Percentiles rank a stretch among this genome's conserved stretches.
These are phyloP conservation scores for Hypsopygia costalis DNA, from an alignment of 2,888 invertebrate species.

Conservation along the genomic window DNA sequence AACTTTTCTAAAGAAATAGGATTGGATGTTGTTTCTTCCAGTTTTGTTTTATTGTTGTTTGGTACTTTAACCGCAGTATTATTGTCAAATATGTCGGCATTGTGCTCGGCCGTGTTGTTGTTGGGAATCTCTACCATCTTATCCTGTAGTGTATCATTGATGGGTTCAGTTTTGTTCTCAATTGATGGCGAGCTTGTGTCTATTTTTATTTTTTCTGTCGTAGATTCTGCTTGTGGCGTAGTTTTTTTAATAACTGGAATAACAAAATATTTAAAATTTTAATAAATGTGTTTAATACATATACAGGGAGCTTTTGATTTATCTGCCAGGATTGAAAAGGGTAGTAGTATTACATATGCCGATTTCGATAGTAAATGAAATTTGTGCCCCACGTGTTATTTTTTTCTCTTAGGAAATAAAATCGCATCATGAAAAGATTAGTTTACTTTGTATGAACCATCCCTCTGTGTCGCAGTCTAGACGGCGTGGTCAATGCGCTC, in stretches of 20 bases:
- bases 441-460: too few relatives aligned
- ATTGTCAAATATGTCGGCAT: conserved; percentile 11
- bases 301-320: too few relatives aligned
- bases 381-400: too few relatives aligned
- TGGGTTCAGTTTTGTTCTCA: conserved; percentile 19
- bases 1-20: conserved; percentile 17
- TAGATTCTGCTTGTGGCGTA: conserved; percentile 11
- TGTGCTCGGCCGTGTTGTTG: conserved; percentile 5
- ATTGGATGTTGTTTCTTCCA: conserved; percentile 12
- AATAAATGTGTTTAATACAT: too few relatives aligned
- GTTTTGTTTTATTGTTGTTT: neutral
- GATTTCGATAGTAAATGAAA: too few relatives aligned
- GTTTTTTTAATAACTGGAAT: conserved; percentile 45
- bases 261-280: conserved; percentile 1
- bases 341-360: too few relatives aligned
- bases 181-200: conserved; percentile 22
- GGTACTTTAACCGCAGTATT: conserved; percentile 10
- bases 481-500: too few relatives aligned
- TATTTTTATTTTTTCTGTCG: neutral
- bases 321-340: too few relatives aligned
- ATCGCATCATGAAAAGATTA: too few relatives aligned
- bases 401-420: too few relatives aligned
- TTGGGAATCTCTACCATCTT: conserved; percentile 8
- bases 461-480: too few relatives aligned
- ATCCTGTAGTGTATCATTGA: conserved; percentile 15